Evolutionary conservation across 2,797 vertebrate genomes (phyloP).

Genomic region (Enteromius treurensis): DNA sequence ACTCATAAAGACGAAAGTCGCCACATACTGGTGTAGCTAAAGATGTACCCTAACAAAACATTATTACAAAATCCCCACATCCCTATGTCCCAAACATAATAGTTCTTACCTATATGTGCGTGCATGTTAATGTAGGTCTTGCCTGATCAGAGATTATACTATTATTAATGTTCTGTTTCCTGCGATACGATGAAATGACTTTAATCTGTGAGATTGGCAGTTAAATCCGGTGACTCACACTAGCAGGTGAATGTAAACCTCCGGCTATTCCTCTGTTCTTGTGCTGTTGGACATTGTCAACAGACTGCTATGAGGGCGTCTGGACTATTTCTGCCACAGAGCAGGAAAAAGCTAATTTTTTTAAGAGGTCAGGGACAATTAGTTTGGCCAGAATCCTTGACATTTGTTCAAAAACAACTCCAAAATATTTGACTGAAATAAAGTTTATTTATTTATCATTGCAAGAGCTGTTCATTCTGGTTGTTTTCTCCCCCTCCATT

Average conservation of each 20-base stretch:
- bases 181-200: conserved; percentile 61
- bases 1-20: not conserved
- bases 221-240: conserved; percentile 33
- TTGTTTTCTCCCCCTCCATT: not conserved
- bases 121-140: not conserved
- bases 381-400: conserved; percentile 13
- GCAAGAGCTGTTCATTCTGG: not conserved
- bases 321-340: conserved; percentile 31
- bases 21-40: not conserved
- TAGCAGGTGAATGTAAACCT: conserved; percentile 54
- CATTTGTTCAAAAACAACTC: conserved; percentile 16
- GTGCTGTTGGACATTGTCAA: not conserved
- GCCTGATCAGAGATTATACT: not conserved
- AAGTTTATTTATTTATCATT: conserved; percentile 22
- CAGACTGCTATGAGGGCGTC: not conserved
- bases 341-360: not conserved
- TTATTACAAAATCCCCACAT: not conserved
- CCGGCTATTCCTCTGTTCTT: conserved; percentile 2
- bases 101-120: not conserved
- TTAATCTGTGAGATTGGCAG: conserved; percentile 57
- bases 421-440: conserved; percentile 27
- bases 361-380: conserved; percentile 15
- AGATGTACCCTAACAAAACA: not conserved
- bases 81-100: not conserved
- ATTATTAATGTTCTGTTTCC: conserved; percentile 62